Percentiles rank a stretch among this genome's conserved stretches.
These are phyloP conservation scores for Microcebus griseorufus DNA, from an alignment of 2,113 vertebrate species.

Conservation along the genomic window DNA sequence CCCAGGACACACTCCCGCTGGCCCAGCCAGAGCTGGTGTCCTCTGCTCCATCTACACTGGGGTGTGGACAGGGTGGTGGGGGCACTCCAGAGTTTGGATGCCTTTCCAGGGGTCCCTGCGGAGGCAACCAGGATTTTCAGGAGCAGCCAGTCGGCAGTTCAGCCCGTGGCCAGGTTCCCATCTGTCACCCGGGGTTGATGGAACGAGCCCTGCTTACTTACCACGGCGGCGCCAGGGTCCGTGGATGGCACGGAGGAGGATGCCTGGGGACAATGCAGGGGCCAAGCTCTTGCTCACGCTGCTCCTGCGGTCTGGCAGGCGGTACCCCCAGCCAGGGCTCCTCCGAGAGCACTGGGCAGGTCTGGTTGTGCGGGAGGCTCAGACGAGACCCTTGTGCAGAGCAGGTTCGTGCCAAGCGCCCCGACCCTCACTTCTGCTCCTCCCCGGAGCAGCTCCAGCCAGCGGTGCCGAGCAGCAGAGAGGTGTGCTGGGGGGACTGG, in stretches of 20 bases:
- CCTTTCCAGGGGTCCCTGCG: neutral
- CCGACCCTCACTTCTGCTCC: neutral
- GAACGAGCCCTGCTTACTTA: neutral
- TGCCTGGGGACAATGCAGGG: neutral
- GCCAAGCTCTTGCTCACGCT: accelerated
- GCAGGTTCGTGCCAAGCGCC: neutral
- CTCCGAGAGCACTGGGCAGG: neutral
- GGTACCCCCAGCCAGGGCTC: no score
- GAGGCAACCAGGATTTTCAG: neutral
- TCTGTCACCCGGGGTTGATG: neutral
- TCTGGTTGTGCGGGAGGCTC: neutral
- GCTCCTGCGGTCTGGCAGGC: neutral
- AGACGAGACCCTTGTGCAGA: neutral
- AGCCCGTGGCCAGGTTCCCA: neutral
- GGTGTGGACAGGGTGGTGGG: neutral
- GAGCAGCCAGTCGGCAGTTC: neutral
- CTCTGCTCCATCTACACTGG: neutral
- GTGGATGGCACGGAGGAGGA: neutral
- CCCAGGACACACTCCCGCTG: neutral
- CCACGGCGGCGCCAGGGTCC: neutral
- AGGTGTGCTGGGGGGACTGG: neutral
- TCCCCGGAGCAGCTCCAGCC: neutral
- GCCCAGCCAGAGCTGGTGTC: neutral
- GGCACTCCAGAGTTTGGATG: neutral
- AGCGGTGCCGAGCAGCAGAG: neutral